These are phyloP conservation scores for Rotaria macrura DNA, from an alignment of 2,888 invertebrate species.

Conservation along the genomic window DNA sequence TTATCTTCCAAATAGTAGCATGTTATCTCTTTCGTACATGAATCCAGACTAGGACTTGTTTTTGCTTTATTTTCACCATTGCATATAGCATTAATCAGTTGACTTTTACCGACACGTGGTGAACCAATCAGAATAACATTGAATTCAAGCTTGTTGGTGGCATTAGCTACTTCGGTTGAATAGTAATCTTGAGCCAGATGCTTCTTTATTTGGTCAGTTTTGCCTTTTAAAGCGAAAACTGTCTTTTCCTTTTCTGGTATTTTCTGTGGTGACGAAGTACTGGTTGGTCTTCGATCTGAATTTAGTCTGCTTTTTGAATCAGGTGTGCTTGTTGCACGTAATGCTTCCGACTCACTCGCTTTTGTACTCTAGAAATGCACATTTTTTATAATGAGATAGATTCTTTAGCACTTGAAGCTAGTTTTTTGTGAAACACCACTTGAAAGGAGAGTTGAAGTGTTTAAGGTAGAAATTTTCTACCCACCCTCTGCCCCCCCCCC, in stretches of 20 bases:
- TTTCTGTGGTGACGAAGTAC: too few species aligned
- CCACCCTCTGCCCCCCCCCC: too few species aligned
- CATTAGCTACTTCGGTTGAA: not conserved
- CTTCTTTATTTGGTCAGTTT: not conserved
- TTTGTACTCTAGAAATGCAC: too few species aligned
- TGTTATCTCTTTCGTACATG: not conserved
- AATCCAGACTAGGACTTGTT: not conserved
- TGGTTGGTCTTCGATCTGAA: too few species aligned
- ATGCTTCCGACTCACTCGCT: too few species aligned
- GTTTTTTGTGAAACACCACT: too few species aligned
- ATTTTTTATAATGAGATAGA: too few species aligned
- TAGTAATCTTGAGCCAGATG: not conserved
- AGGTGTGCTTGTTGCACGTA: too few species aligned
- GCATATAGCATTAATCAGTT: not conserved
- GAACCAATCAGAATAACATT: not conserved
- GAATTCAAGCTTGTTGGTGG: not conserved
- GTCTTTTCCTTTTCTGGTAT: not conserved
- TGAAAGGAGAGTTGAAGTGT: too few species aligned
- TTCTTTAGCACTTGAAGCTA: too few species aligned
- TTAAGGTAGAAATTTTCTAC: too few species aligned
- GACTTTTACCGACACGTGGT: not conserved
- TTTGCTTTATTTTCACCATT: not conserved
- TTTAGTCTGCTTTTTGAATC: too few species aligned
- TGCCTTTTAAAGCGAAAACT: not conserved
- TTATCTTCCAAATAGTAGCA: not conserved